These are phyloP conservation scores for Ephydatia muelleri DNA, from an alignment of 37 sponge, comb jelly and placozoan genomes.

Conservation along the genomic window DNA sequence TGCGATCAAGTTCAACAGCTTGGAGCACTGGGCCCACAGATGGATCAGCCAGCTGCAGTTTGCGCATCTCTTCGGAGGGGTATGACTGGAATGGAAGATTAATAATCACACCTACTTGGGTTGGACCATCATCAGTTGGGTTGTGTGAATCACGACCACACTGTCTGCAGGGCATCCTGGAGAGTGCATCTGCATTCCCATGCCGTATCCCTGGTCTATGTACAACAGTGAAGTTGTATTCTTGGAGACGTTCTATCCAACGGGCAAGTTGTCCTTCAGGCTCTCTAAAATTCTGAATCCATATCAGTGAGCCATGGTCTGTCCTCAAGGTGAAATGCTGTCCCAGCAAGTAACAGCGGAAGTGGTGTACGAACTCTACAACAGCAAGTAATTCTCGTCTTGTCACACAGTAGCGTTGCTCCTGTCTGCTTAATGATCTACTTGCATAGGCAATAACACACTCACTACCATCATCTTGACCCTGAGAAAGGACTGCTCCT, in stretches of 20 bases:
- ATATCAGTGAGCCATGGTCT: slow-evolving; percentile 23
- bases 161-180: slow-evolving; percentile 11
- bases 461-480: slow-evolving; percentile 27
- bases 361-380: slow-evolving; percentile 14
- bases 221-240: not conserved
- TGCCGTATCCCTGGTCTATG: not conserved
- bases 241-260: slow-evolving; percentile 18
- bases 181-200: slow-evolving; percentile 9
- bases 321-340: slow-evolving; percentile 21
- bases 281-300: slow-evolving; percentile 13
- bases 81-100: not conserved
- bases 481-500: slow-evolving; percentile 50
- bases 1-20: not conserved
- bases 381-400: slow-evolving; percentile 25
- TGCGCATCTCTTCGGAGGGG: slow-evolving; percentile 14
- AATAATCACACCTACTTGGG: not conserved
- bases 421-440: not conserved
- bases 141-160: slow-evolving; percentile 10
- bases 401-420: slow-evolving; percentile 26
- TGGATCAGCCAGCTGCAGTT: slow-evolving; percentile 26
- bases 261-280: slow-evolving; percentile 31
- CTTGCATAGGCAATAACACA: slow-evolving; percentile 21
- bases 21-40: slow-evolving; percentile 3
- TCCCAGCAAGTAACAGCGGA: slow-evolving; percentile 13
- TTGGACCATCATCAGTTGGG: not conserved